These are phyloP conservation scores for Dinomys branickii DNA, from an alignment of 2,113 vertebrate genomes.

Conservation along the genomic window DNA sequence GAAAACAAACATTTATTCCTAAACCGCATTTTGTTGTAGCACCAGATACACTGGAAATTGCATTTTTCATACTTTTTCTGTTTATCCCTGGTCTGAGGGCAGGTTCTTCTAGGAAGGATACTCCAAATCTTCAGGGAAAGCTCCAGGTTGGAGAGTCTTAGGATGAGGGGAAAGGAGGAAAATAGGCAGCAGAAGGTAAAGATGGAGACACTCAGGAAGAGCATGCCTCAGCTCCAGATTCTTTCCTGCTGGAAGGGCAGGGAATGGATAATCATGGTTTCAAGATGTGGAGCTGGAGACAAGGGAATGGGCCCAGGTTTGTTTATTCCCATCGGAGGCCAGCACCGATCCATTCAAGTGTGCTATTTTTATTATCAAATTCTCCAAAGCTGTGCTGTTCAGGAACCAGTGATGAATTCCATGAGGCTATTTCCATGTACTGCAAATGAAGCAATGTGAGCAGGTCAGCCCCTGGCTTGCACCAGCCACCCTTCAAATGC, in stretches of 20 bases:
- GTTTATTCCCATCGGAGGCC: not conserved
- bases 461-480: not conserved
- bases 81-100: not conserved
- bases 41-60: not conserved
- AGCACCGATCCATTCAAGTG: not conserved
- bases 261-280: not conserved
- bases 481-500: not conserved
- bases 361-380: conserved; percentile 4
- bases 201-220: not conserved
- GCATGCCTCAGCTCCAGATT: not conserved
- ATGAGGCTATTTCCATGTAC: not conserved
- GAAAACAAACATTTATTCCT: not conserved
- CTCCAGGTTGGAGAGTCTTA: not conserved
- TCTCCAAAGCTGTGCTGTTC: not conserved
- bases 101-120: not conserved
- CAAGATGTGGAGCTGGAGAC: not conserved
- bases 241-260: not conserved
- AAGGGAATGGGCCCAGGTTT: not conserved
- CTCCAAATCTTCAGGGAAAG: not conserved
- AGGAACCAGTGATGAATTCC: not conserved
- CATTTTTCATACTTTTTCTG: not conserved
- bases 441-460: not conserved
- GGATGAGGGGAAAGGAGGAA: not conserved
- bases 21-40: conserved; percentile 12
- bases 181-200: not conserved